Evolutionary conservation across 2,888 invertebrate genomes (phyloP), one percentile per base, ranked within the genome.

Genomic region (Phragmatobia fuliginosa): DNA sequence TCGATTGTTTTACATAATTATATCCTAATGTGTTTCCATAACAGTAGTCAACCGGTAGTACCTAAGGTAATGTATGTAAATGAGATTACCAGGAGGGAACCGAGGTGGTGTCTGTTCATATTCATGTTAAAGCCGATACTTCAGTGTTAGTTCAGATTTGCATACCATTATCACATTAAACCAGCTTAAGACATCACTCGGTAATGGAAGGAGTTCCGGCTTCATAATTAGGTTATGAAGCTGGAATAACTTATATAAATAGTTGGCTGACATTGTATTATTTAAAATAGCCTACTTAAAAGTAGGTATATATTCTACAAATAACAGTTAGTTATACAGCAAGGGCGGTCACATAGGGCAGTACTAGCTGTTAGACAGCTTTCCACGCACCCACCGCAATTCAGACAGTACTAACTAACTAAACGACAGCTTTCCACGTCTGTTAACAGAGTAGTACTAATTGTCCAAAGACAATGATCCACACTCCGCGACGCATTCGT

Each of bases 151-250:
- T 49, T 49, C n/a, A 8, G 45, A 49, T 49, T 49, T 49, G n/a
- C 45, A 49, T 49, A 49, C 45, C n/a, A 49, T 49, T 49, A n/a
- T n/a, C 45, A 49, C 45, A 49, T 49, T 49, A 49, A 49, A n/a
- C 10, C 45, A 8, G 45, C 10, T 49, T 49, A 49, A 49, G 45
- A n/a, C n/a, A 49, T 49, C 21, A 49, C 10, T 49, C n/a, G 8
- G 45, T n/a, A 49, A 49, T 10, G 21, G 21, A 49, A 10, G n/a
- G 45, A n/a, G 45, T 49, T 45, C 45, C n/a, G 10, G 45, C 45
- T 21, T 49, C 10, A n/a, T 49, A n/a, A 49, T 49, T 49, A 49
- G 45, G 45, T 49, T 49, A 49, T 49, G 45, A 49, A 49, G 2
- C n/a, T 21, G n/a, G 10, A 10, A 49, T 21, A n/a, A 49, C 21